Percentiles rank a stretch among this genome's conserved stretches.
phyloP scores from a whole-genome alignment of 1,140 invertebrate species.

The Cryptotermes secundus region DNA sequence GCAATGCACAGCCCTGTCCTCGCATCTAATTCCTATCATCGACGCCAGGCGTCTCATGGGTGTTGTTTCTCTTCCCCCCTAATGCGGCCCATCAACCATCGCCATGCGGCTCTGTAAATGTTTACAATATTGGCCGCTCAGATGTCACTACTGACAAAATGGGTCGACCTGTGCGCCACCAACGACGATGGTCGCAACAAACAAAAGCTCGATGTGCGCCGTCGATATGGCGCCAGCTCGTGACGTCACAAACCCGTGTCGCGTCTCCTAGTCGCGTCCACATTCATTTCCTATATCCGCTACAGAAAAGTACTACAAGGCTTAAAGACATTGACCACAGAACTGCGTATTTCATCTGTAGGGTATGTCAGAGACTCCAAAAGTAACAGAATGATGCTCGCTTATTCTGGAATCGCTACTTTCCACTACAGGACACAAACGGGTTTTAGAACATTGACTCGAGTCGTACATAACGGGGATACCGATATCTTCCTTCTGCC shows the following conservation, averaged over 20 bases:
- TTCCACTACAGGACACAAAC: not conserved
- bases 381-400: not conserved
- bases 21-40: conserved; percentile 6
- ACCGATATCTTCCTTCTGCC: not conserved
- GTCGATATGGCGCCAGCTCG: not conserved
- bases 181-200: not conserved
- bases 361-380: not conserved
- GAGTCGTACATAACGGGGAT: not conserved
- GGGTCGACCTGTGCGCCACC: not conserved
- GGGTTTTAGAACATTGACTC: not conserved
- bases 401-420: not conserved
- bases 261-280: not conserved
- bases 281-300: not conserved
- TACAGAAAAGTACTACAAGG: not conserved
- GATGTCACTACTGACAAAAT: not conserved
- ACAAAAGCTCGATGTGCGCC: not conserved
- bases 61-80: not conserved
- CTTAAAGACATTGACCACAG: not conserved
- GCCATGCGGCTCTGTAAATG: not conserved
- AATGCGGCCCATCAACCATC: too few species aligned
- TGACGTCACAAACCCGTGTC: not conserved
- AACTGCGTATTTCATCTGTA: not conserved
- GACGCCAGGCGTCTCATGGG: conserved; percentile 9
- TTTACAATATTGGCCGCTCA: not conserved
- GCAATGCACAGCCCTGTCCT: not conserved